phyloP scores from a whole-genome alignment of 2,888 invertebrate species.

The Lysandra coridon region DNA sequence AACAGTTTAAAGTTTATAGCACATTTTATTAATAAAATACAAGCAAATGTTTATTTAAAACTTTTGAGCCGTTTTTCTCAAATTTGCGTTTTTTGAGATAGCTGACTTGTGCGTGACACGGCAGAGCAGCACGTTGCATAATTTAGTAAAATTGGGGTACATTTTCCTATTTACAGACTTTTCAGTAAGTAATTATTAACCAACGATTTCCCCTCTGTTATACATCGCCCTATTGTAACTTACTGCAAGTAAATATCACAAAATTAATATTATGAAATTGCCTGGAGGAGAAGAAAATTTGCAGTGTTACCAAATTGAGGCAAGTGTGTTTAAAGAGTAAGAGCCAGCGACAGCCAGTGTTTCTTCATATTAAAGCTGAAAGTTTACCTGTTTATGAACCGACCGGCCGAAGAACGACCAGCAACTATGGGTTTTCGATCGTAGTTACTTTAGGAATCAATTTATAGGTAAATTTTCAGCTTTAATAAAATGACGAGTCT shows the following conservation, averaged over 20 bases:
- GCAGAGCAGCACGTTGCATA: too few relatives aligned
- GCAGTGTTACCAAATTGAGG: constrained; percentile 26
- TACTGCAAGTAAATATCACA: constrained; percentile 11
- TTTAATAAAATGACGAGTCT: too few relatives aligned
- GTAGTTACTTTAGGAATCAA: too few relatives aligned
- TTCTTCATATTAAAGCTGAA: too few relatives aligned
- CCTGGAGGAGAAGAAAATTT: constrained; percentile 27
- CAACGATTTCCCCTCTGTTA: neutral
- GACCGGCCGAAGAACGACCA: too few relatives aligned
- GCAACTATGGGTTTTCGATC: too few relatives aligned
- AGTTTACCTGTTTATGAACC: too few relatives aligned
- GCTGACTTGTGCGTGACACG: neutral
- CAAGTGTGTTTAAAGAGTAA: constrained; percentile 24
- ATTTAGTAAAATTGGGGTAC: too few relatives aligned
- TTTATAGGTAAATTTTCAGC: too few relatives aligned
- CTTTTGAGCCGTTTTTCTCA: neutral
- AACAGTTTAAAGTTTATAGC: neutral
- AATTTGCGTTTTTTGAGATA: neutral
- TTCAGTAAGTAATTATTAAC: neutral
- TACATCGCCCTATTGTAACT: neutral
- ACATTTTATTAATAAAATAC: neutral
- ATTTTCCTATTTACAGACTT: neutral
- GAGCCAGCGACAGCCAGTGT: too few relatives aligned
- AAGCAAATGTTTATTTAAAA: neutral
- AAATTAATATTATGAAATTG: constrained; percentile 2